A percentile compares a stretch with the other conserved stretches of the same genome.
These are phyloP conservation scores for Macrostomum lignano DNA, from an alignment of 1,140 invertebrate species.

Conservation along the genomic window DNA sequence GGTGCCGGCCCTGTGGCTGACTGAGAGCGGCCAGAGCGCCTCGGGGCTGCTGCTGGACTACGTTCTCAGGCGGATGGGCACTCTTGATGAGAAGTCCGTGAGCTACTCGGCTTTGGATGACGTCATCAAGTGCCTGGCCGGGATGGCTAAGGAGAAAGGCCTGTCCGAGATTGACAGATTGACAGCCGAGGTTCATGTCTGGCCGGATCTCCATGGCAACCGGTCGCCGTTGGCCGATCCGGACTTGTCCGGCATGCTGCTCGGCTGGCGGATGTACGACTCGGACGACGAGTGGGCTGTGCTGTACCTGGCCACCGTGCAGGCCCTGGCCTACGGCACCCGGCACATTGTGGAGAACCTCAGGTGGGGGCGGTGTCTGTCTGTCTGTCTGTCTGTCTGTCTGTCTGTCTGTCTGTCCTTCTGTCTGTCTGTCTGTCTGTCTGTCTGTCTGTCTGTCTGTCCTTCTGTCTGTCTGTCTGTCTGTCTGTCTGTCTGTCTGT, in stretches of 20 bases:
- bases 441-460: no score
- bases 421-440: no score
- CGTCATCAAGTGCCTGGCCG: conserved; percentile 15
- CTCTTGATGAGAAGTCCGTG: no score
- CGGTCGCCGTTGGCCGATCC: conserved; percentile 64
- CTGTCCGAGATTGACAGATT: conserved; percentile 21
- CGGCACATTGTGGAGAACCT: conserved; percentile 51
- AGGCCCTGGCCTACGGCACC: conserved; percentile 62
- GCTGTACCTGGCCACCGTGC: conserved; percentile 53
- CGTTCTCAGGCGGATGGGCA: no score
- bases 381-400: conserved; percentile 4
- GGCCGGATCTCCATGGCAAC: conserved; percentile 83
- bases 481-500: no score
- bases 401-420: no score
- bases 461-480: no score
- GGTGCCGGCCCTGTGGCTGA: conserved; percentile 51
- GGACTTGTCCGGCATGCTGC: conserved; percentile 39
- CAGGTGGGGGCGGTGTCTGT: conserved; percentile 13
- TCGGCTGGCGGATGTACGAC: no score
- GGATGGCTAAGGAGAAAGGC: conserved; percentile 10
- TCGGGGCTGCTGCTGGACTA: no score
- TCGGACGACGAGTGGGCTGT: no score
- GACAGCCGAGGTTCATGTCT: conserved; percentile 52
- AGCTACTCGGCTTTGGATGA: no score
- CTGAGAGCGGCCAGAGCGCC: conserved; percentile 53